Conservation (phyloP, 2,888 invertebrate genomes). For the Anthophora plumipes region DNA sequence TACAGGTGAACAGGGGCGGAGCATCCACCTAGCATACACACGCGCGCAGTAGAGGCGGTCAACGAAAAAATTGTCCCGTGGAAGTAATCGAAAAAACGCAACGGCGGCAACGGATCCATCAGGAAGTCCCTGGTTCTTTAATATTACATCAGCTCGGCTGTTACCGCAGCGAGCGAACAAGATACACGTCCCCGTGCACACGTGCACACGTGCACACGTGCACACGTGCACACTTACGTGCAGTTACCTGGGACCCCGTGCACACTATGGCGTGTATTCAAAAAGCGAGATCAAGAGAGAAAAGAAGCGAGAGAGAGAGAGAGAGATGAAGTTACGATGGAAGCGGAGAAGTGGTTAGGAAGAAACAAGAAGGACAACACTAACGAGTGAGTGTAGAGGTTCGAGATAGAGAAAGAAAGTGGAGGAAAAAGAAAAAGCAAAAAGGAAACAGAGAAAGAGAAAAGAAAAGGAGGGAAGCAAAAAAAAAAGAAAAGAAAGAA, state of each 20-base stretch:
- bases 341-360: conserved; percentile 11
- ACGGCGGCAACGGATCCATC: conserved; percentile 58
- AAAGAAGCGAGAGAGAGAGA: not conserved
- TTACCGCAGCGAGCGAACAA: conserved; percentile 24
- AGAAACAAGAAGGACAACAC: conserved; percentile 33
- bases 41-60: not conserved
- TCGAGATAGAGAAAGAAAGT: conserved; percentile 34
- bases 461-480: conserved; percentile 44
- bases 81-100: conserved; percentile 63
- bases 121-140: conserved; percentile 63
- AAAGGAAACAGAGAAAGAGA: conserved; percentile 41
- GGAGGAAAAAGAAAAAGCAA: conserved; percentile 52
- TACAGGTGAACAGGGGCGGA: conserved; percentile 51
- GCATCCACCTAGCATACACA: too few species aligned
- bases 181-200: conserved; percentile 1
- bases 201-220: not conserved
- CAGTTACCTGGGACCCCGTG: too few species aligned
- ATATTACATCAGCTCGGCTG: conserved; percentile 64
- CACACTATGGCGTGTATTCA: not conserved
- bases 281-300: not conserved
- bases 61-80: conserved; percentile 40
- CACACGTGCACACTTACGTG: not conserved
- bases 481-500: conserved; percentile 19
- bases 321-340: not conserved
- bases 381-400: conserved; percentile 30